Evolutionary conservation across 2,888 invertebrate genomes (phyloP).

Genomic region (Acronicta psi): DNA sequence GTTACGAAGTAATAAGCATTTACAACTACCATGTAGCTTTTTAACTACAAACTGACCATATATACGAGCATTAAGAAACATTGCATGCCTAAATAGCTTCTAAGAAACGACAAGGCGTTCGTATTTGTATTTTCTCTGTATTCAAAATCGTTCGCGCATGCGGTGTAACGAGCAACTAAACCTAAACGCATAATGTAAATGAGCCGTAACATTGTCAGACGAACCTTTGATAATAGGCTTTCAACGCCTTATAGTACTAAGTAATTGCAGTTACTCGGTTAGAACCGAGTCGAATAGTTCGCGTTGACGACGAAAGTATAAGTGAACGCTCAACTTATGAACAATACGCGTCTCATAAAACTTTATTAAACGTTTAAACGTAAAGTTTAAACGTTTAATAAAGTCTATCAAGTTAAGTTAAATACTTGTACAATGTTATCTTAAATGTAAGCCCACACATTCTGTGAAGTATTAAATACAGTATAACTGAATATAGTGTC

Average conservation of each 20-base stretch:
- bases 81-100: slow-evolving; percentile 15
- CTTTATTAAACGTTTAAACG: slow-evolving; percentile 28
- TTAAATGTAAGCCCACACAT: slow-evolving; percentile 8
- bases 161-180: slow-evolving; percentile 17
- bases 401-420: slow-evolving; percentile 25
- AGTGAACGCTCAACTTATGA: slow-evolving; percentile 43
- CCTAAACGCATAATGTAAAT: slow-evolving; percentile 28
- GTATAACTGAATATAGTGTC: slow-evolving; percentile 6
- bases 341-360: slow-evolving; percentile 42
- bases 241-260: slow-evolving; percentile 27
- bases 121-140: slow-evolving; percentile 18
- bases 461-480: slow-evolving; percentile 21
- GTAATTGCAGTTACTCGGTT: slow-evolving; percentile 39
- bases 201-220: slow-evolving; percentile 16
- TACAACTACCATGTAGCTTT: slow-evolving; percentile 11
- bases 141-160: slow-evolving; percentile 17
- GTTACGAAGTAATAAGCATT: slow-evolving; percentile 8
- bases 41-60: slow-evolving; percentile 2
- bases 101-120: slow-evolving; percentile 22
- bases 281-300: slow-evolving; percentile 36
- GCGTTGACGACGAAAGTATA: slow-evolving; percentile 43
- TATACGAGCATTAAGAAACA: slow-evolving; percentile 5
- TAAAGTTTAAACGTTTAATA: too few relatives aligned
- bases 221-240: slow-evolving; percentile 32
- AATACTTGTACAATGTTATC: slow-evolving; percentile 30